Conservation (phyloP, 1,140 invertebrate species). For the Lamellibrachia luymesi region DNA sequence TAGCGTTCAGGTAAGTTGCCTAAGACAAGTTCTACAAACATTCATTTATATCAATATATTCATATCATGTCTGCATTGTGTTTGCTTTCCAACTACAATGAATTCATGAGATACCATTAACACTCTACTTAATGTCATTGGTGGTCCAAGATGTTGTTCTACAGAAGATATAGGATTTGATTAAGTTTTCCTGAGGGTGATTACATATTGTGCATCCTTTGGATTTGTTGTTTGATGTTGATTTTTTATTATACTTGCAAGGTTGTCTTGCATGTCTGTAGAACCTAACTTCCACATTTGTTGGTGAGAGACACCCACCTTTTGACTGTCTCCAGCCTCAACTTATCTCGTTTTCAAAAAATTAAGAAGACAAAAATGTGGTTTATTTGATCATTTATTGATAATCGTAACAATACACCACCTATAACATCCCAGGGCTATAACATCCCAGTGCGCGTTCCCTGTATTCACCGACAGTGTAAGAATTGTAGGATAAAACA, state of each 20-base stretch:
- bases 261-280: neutral
- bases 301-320: neutral
- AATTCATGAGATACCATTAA: neutral
- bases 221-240: neutral
- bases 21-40: neutral
- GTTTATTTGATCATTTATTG: neutral
- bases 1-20: slow-evolving; percentile 74
- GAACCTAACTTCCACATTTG: neutral
- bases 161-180: neutral
- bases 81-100: neutral
- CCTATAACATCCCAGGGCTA: neutral
- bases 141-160: neutral
- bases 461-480: too few relatives aligned
- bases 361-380: neutral
- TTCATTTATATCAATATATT: neutral
- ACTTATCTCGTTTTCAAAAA: neutral
- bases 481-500: too few relatives aligned
- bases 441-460: too few relatives aligned
- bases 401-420: neutral
- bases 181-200: neutral
- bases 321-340: neutral
- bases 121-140: neutral
- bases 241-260: neutral
- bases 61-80: neutral
- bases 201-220: neutral